phyloP scores from a whole-genome alignment of 2,888 invertebrate species.

The Pristionchus exspectatus region DNA sequence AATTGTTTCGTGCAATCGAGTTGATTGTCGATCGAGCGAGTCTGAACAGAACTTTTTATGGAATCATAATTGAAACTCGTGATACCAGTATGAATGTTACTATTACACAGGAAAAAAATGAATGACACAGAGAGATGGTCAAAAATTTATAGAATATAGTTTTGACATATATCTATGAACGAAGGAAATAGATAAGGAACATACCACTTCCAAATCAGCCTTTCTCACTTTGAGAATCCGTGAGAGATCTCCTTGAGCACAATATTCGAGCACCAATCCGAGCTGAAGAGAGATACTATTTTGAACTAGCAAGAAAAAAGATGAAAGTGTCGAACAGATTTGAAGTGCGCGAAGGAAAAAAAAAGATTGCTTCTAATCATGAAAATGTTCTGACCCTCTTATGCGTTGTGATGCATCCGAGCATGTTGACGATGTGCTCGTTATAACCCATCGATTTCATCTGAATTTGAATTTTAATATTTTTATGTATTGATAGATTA shows the following conservation, averaged over 20 bases:
- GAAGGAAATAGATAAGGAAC: neutral
- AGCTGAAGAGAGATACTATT: constrained; percentile 53
- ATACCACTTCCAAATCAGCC: constrained; percentile 61
- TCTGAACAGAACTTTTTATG: constrained; percentile 59
- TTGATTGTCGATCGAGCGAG: constrained; percentile 72
- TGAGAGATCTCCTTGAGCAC: constrained; percentile 70
- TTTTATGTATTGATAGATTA: constrained; percentile 56
- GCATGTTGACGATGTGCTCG: constrained; percentile 74
- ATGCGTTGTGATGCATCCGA: constrained; percentile 73
- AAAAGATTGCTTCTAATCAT: neutral
- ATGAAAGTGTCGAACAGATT: too few relatives aligned
- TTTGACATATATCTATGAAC: neutral
- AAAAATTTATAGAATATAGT: too few relatives aligned
- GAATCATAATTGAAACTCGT: neutral
- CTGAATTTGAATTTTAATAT: constrained; percentile 56
- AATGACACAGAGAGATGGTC: too few relatives aligned
- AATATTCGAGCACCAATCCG: constrained; percentile 73
- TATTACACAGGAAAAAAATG: too few relatives aligned
- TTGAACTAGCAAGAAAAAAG: neutral
- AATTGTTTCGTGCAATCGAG: constrained; percentile 74
- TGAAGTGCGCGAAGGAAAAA: neutral
- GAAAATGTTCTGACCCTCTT: constrained; percentile 34
- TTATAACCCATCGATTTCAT: constrained; percentile 68
- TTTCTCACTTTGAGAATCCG: constrained; percentile 67
- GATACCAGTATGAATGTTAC: too few relatives aligned